Conservation (phyloP, 2,888 invertebrate genomes). For the Melieria omissa region DNA sequence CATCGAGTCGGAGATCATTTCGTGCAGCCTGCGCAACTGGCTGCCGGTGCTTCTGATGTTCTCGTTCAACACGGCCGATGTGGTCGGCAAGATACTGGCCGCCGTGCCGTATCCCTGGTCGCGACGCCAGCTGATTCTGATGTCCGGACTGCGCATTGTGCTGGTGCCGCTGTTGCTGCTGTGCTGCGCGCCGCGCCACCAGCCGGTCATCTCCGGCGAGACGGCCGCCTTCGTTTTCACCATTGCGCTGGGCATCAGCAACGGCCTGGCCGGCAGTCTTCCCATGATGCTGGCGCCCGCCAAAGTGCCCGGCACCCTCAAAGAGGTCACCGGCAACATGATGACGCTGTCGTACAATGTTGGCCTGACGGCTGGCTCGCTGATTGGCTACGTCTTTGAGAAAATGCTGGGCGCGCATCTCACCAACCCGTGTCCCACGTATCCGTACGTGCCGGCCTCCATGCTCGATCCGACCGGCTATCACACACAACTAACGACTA, state of each 20-base stretch:
- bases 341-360: slow-evolving; percentile 93
- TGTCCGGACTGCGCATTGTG: slow-evolving; percentile 78
- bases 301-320: slow-evolving; percentile 84
- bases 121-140: slow-evolving; percentile 79
- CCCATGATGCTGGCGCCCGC: slow-evolving; percentile 93
- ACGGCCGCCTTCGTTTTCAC: slow-evolving; percentile 76
- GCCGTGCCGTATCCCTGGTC: slow-evolving; percentile 87
- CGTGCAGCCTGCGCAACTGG: slow-evolving; percentile 86
- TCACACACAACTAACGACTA: slow-evolving; percentile 36
- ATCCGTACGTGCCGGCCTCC: slow-evolving; percentile 56
- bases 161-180: slow-evolving; percentile 84
- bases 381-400: slow-evolving; percentile 84
- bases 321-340: slow-evolving; percentile 93
- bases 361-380: slow-evolving; percentile 84
- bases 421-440: slow-evolving; percentile 67
- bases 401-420: slow-evolving; percentile 72
- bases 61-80: slow-evolving; percentile 86
- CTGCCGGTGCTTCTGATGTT: slow-evolving; percentile 93
- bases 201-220: slow-evolving; percentile 78
- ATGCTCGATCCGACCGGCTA: slow-evolving; percentile 40
- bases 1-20: slow-evolving; percentile 87
- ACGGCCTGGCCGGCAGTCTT: slow-evolving; percentile 89
- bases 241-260: slow-evolving; percentile 80
- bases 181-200: slow-evolving; percentile 81
- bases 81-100: slow-evolving; percentile 80